phyloP scores from a whole-genome alignment of 2,797 vertebrate species.

The Cichlasoma orientale region DNA sequence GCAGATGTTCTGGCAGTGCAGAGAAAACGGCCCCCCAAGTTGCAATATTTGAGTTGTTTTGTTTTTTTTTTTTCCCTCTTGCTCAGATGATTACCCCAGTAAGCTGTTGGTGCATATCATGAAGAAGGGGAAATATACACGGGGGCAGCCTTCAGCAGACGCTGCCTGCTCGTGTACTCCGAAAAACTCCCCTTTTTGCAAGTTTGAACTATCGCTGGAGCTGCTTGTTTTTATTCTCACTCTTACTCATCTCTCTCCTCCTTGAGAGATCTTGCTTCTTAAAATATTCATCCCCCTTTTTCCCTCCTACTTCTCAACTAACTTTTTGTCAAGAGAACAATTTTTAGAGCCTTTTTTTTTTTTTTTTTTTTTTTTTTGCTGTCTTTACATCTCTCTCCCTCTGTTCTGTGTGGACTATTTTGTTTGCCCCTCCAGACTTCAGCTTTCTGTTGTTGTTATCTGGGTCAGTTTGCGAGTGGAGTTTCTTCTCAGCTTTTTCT shows the following conservation, averaged over 20 bases:
- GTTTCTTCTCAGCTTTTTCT: slow-evolving; percentile 53
- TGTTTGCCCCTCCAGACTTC: slow-evolving; percentile 68
- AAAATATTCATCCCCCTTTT: slow-evolving; percentile 72
- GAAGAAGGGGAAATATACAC: slow-evolving; percentile 41
- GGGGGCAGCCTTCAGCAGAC: slow-evolving; percentile 56
- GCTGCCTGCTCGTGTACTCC: slow-evolving; percentile 40
- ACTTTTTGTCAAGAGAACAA: slow-evolving; percentile 73
- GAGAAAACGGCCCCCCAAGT: slow-evolving; percentile 33
- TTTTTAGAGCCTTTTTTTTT: slow-evolving; percentile 40
- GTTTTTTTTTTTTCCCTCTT: slow-evolving; percentile 45
- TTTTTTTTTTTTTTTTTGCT: slow-evolving; percentile 6
- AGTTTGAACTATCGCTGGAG: slow-evolving; percentile 62
- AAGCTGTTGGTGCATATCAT: slow-evolving; percentile 75
- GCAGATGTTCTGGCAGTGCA: slow-evolving; percentile 70
- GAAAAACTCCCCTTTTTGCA: slow-evolving; percentile 61
- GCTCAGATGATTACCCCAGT: slow-evolving; percentile 73
- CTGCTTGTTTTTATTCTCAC: slow-evolving; percentile 60
- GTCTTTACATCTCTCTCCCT: slow-evolving; percentile 26
- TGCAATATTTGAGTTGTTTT: slow-evolving; percentile 65
- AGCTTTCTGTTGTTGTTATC: slow-evolving; percentile 68
- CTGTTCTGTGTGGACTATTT: slow-evolving; percentile 57
- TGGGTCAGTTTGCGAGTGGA: slow-evolving; percentile 74
- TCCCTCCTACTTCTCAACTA: slow-evolving; percentile 59
- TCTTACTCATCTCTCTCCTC: slow-evolving; percentile 49
- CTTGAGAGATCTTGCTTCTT: slow-evolving; percentile 65